Evolutionary conservation across 2,888 invertebrate genomes (phyloP).

Genomic region (Drosophila heteroneura): DNA sequence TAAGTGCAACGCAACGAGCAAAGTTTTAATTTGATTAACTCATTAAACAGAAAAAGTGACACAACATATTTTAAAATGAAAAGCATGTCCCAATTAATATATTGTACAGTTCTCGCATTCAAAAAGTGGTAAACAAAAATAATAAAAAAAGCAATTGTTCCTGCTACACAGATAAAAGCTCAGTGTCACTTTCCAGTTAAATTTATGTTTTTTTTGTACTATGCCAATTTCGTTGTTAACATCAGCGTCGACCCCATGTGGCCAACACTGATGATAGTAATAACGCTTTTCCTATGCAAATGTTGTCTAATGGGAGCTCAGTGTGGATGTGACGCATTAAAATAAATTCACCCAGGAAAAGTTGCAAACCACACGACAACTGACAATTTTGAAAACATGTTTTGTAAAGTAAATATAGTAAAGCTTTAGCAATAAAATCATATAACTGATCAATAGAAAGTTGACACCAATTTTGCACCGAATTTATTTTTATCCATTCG

Average conservation of each 20-base stretch:
- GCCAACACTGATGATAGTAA: conserved; percentile 3
- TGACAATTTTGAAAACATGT: neutral
- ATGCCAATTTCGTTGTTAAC: conserved; percentile 12
- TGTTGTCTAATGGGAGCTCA: conserved; percentile 5
- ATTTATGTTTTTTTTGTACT: conserved; percentile 3
- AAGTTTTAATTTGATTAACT: neutral
- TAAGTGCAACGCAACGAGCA: neutral
- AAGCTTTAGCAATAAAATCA: neutral
- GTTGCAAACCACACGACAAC: neutral
- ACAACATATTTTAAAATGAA: conserved; percentile 1
- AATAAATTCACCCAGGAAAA: neutral
- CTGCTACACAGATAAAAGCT: conserved; percentile 28
- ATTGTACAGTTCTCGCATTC: conserved; percentile 1
- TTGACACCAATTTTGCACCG: neutral
- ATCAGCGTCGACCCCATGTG: conserved; percentile 1
- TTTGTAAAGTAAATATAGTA: neutral
- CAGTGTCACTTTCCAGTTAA: conserved; percentile 1
- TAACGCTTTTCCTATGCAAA: conserved; percentile 15
- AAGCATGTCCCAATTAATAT: neutral
- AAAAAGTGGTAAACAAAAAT: conserved; percentile 20
- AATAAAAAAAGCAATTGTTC: neutral
- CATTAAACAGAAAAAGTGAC: neutral
- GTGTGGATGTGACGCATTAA: neutral
- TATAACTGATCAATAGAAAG: neutral
- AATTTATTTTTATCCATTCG: neutral